Base-by-base conservation (phyloP, 1,140 invertebrate genomes). In the Panulirus ornatus region DNA sequence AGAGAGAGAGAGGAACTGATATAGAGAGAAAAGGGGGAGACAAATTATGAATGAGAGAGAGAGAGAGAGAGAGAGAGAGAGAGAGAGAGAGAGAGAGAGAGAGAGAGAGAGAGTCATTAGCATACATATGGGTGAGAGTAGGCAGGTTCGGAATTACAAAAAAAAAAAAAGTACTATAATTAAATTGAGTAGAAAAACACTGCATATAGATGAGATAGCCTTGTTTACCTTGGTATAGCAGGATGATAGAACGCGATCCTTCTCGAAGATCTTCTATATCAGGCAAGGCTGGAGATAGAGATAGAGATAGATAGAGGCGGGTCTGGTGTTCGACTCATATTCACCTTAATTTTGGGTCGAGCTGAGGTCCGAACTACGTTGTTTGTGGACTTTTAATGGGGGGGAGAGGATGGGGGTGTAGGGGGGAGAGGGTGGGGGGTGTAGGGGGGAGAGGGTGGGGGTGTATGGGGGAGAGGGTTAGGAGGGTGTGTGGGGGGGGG, bases 321-420 rank as follows among this genome's bases (percentile, higher is more conserved):
- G 5, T 34, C 22, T n/a, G 30, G 3, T 14, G 16, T 30, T n/a
- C 66, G 22, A 11, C 16, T 47, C 44, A 34, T 75, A 34, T 22
- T 40, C 22, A 8, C 30, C 22, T 70, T 34, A 11, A 27, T 27
- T 6, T n/a, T 27, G 30, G 9, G 9, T 70, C 8, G 63, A 8
- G 6, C 8, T 27, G 22, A 34, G 75, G 0, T 36, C 2, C 6
- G 71, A 36, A 30, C 30, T 5, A 73, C 9, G 30, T 44, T 83
- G 81, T 83, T 83, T 83, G 66, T 83, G 81, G 51, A 81, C 42
- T 81, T 81, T 81, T 81, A 54, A 81, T n/a, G n/a, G n/a, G n/a
- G n/a, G n/a, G n/a, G n/a, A n/a, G n/a, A n/a, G n/a, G n/a, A n/a
- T n/a, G 16, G 44, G 78, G 47, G 51, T n/a, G n/a, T n/a, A n/a